Base-by-base conservation (phyloP, 2,888 invertebrate species). In the Suillia variegata region DNA sequence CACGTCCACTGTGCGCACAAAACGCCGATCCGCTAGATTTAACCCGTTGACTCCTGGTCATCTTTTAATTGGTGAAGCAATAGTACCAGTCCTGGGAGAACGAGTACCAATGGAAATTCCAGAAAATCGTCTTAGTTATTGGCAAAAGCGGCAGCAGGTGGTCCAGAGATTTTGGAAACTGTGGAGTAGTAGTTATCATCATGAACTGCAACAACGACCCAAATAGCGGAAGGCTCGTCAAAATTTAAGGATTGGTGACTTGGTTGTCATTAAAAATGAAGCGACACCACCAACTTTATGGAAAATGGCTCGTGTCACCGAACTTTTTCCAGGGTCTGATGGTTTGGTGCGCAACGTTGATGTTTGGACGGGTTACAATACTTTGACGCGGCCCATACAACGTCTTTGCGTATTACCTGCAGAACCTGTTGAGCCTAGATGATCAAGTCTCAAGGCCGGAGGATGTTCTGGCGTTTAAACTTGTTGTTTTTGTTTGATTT, bases 141-240 rank as follows among this genome's bases (percentile, higher is more conserved):
- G 60, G 50, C 60, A 56, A 24, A 6, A 18, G 24, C 56, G 50
- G 6, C 61, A 65, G 22, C 48, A 42, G 31, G 33, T 62, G 1
- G 26, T 20, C 1, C 56, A 63, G 52, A 55, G 62, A 22, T 59
- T 65, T 18, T 61, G 61, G 62, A 59, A 63, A 18, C 50, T 62
- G n/a, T 61, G 63, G 61, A 62, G 63, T 17, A 50, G 56, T n/a
- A 59, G 55, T 6, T 63, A 63, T 33, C 49, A 60, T 3, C 59
- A 60, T 10, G 55, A 58, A 34, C 56, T 63, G 2, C 59, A 62
- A 31, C 63, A 62, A 24, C 57, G 59, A 10, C 59, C 62, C 21
- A 62, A 64, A 52, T 62, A 59, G 62, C 51, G 54, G 4, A 50
- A 65, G 50, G 50, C 38, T 22, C 17, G 59, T 26, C 54, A 38